These are phyloP conservation scores for Panonychus citri DNA, from an alignment of 1,140 invertebrate genomes.

Conservation along the genomic window DNA sequence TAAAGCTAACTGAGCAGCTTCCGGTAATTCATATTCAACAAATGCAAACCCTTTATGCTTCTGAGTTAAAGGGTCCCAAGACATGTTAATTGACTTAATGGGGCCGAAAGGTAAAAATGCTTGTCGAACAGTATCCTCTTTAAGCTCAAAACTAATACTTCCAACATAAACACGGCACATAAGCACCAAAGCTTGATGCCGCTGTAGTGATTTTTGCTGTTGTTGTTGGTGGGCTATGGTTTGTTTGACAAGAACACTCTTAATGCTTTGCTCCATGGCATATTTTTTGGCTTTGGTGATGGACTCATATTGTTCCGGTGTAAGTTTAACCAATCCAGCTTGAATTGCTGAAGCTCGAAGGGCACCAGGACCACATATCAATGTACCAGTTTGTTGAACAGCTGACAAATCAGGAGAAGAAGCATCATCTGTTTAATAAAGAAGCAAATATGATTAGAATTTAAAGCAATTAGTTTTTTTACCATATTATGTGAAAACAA, in stretches of 20 bases:
- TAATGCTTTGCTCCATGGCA: constrained; percentile 98
- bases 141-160: constrained; percentile 95
- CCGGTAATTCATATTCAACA: constrained; percentile 97
- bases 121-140: constrained; percentile 91
- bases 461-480: no score
- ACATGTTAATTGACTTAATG: constrained; percentile 98
- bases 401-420: neutral
- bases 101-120: constrained; percentile 95
- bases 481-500: no score
- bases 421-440: constrained; percentile 10
- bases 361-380: constrained; percentile 47
- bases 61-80: constrained; percentile 94
- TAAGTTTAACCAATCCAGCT: constrained; percentile 32
- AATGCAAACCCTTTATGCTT: constrained; percentile 99
- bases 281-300: constrained; percentile 91
- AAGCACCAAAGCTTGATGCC: constrained; percentile 73
- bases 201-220: constrained; percentile 55
- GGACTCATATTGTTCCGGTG: constrained; percentile 56
- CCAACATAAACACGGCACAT: constrained; percentile 99
- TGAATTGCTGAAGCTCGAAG: constrained; percentile 24
- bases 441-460: no score
- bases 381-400: constrained; percentile 48
- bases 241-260: constrained; percentile 95
- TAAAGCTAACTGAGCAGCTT: constrained; percentile 87
- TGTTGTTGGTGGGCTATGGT: constrained; percentile 93